phyloP scores from a whole-genome alignment of 2,888 invertebrate species.

The Rotaria magnacalcarata region DNA sequence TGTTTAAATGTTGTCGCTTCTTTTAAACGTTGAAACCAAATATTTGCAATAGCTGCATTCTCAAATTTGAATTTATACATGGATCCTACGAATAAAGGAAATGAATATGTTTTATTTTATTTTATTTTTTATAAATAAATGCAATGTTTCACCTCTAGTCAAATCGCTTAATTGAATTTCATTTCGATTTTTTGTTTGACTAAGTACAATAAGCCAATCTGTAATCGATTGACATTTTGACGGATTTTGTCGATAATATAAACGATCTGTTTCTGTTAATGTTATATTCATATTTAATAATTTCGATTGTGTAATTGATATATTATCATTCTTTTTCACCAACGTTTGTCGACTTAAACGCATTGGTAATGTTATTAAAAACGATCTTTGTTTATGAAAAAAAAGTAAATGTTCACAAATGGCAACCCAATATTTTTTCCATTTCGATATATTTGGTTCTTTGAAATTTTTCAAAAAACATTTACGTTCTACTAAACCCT shows the following conservation, averaged over 20 bases:
- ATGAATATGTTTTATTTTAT: background rate
- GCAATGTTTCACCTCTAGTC: background rate
- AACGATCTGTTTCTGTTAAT: conserved; percentile 2
- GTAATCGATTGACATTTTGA: conserved; percentile 44
- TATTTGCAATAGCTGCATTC: conserved; percentile 34
- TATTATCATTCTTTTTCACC: background rate
- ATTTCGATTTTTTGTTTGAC: conserved; percentile 10
- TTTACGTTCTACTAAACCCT: conserved; percentile 38
- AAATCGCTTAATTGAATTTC: conserved; percentile 30
- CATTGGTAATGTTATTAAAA: conserved; percentile 7
- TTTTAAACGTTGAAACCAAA: conserved; percentile 44
- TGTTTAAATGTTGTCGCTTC: conserved; percentile 30
- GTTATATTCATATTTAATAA: background rate
- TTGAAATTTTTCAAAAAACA: conserved; percentile 44
- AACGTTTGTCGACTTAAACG: background rate
- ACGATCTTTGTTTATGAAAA: conserved; percentile 29
- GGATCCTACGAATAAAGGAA: background rate
- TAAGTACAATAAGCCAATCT: conserved; percentile 42
- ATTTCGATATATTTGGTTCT: conserved; percentile 41
- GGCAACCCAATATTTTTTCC: conserved; percentile 45
- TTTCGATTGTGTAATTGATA: background rate
- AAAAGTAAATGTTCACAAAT: conserved; percentile 25
- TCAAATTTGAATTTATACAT: conserved; percentile 45
- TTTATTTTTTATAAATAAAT: background rate
- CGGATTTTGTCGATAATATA: conserved; percentile 42